Evolutionary conservation across 2,888 invertebrate species (phyloP), one percentile per base, ranked within the genome.

Genomic region (Thereva unica): DNA sequence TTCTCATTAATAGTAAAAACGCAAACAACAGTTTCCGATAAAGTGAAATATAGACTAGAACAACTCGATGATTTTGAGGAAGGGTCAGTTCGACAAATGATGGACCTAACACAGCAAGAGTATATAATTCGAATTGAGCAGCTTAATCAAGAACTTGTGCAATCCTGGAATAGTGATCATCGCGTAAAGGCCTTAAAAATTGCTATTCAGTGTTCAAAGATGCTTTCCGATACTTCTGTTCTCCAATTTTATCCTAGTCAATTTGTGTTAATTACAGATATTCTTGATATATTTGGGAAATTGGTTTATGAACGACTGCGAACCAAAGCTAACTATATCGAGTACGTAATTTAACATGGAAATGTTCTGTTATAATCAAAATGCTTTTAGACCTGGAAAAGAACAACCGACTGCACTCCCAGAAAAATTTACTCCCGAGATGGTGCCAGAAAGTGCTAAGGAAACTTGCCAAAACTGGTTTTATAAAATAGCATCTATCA

Each of bases 391-490:
- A 70, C 84, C 84, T 41, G 85, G 84, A 35, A 83, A 82, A 65
- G 85, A 83, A 76, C 75, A 77, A 10, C 76, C 83, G 2, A 82
- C 81, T 68, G 76, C 82, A 61, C 76, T 87, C 65, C 84, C 86
- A 64, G 87, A 87, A 71, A 85, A 87, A 76, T 92, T 94, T 75
- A 89, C 90, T 61, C 86, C 92, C 0, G 89, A 89, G 71, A 87
- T 89, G 82, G 90, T 95, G 4, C 87, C 89, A 0, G 94, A 94
- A 77, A 84, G 89, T 59, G 95, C 96, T 0, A 94, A 93, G 79
- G 97, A 97, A 82, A 98, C 97, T 0, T 97, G 97, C 77, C 88
- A 93, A 72, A 99, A 99, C 83, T 99, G 99, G 99, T 95, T 99
- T 83, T 97, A 93, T 81, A 99, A 99, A 85, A 94, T 98, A 78